A percentile compares a stretch with the other conserved stretches of the same genome.
Conservation (phyloP, 30 jellyfish, hydroid and myxozoan species). For the Aurelia sp. region DNA sequence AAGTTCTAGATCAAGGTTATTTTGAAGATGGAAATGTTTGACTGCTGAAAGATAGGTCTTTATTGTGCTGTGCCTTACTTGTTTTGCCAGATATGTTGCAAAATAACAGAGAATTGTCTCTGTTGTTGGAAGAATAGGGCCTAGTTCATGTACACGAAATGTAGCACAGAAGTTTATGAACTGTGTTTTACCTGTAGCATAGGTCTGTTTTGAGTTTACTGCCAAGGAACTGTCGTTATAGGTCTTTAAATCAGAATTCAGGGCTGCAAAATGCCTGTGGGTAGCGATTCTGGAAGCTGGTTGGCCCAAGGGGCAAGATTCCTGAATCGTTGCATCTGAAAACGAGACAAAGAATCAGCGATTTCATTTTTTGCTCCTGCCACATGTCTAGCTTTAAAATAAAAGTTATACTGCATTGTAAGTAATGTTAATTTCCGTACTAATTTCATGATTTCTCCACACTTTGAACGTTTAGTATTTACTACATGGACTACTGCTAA, state of each 20-base stretch:
- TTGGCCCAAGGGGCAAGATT: not conserved
- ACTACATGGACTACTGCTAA: not conserved
- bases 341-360: slow-evolving; percentile 43
- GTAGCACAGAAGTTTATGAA: not conserved
- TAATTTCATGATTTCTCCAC: not conserved
- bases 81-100: not conserved
- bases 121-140: not conserved
- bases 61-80: not conserved
- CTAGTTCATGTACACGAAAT: not conserved
- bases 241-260: no score
- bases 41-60: not conserved
- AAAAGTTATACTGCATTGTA: not conserved
- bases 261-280: no score
- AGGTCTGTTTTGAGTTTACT: no score
- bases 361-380: not conserved
- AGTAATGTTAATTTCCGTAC: not conserved
- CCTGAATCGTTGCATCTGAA: not conserved
- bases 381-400: not conserved
- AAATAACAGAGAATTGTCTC: not conserved
- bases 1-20: not conserved
- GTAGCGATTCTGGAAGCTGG: no score
- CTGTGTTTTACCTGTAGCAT: no score
- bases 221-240: no score
- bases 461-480: not conserved
- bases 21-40: not conserved